phyloP scores from a whole-genome alignment of 2,888 invertebrate species.

The Ferdinandea cuprea region DNA sequence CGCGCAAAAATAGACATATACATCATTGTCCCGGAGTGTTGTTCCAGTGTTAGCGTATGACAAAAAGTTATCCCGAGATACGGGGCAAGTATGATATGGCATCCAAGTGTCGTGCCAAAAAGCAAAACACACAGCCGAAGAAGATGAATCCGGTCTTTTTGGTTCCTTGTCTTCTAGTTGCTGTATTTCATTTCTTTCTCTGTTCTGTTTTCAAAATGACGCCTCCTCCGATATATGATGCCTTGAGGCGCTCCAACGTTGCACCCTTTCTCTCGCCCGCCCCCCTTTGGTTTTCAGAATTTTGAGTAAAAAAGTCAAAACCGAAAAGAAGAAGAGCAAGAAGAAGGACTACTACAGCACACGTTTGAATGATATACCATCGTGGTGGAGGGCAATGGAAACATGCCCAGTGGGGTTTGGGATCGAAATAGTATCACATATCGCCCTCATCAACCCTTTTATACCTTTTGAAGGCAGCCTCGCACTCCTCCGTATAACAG shows the following conservation, averaged over 20 bases:
- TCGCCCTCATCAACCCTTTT: slow-evolving; percentile 70
- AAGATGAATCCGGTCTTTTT: slow-evolving; percentile 57
- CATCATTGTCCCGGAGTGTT: slow-evolving; percentile 63
- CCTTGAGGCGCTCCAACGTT: slow-evolving; percentile 62
- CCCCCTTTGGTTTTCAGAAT: neutral
- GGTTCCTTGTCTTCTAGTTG: slow-evolving; percentile 35
- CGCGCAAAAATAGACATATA: slow-evolving; percentile 70
- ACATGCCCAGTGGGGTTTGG: slow-evolving; percentile 44
- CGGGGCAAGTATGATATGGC: slow-evolving; percentile 53
- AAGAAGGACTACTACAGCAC: slow-evolving; percentile 37
- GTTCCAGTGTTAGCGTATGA: slow-evolving; percentile 46
- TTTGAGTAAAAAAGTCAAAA: slow-evolving; percentile 65
- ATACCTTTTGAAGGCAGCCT: slow-evolving; percentile 44
- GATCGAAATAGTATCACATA: slow-evolving; percentile 36
- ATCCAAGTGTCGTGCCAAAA: slow-evolving; percentile 74
- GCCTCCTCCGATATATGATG: slow-evolving; percentile 73
- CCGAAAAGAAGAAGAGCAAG: slow-evolving; percentile 25
- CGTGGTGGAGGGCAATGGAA: slow-evolving; percentile 30
- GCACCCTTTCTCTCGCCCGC: slow-evolving; percentile 6
- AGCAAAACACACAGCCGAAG: slow-evolving; percentile 46
- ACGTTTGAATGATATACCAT: slow-evolving; percentile 60
- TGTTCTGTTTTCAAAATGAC: slow-evolving; percentile 52
- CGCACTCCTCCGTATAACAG: neutral
- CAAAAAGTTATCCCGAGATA: slow-evolving; percentile 74
- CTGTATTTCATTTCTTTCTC: slow-evolving; percentile 36